Percentiles rank a stretch among this genome's conserved stretches.
Evolutionary conservation across 2,888 invertebrate genomes (phyloP).

Genomic region (Arctia plantaginis): DNA sequence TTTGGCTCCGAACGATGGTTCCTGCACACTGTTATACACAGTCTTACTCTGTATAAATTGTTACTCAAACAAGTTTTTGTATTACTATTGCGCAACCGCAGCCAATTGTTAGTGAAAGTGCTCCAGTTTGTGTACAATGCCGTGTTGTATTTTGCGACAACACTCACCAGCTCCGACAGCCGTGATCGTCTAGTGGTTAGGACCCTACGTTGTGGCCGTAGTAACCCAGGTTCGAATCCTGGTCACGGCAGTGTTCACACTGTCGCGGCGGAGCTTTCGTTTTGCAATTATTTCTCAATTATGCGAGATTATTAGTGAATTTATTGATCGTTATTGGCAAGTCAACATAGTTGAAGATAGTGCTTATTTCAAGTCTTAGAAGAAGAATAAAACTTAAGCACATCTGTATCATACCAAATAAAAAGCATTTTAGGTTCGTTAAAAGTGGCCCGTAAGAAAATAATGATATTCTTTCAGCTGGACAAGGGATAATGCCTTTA

Average conservation of each 20-base stretch:
- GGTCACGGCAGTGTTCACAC: constrained; percentile 86
- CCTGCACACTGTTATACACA: neutral
- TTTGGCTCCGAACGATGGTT: neutral
- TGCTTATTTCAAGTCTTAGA: too few species aligned
- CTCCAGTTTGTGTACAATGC: constrained; percentile 32
- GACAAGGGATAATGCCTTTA: too few species aligned
- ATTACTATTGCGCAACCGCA: constrained; percentile 42
- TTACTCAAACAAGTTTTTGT: constrained; percentile 36
- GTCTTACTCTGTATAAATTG: neutral
- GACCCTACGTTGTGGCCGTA: constrained; percentile 92
- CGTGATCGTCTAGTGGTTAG: constrained; percentile 91
- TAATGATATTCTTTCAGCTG: too few species aligned
- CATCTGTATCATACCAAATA: too few species aligned
- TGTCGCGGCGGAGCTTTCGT: constrained; percentile 47
- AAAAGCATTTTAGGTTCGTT: too few species aligned
- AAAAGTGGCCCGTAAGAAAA: too few species aligned
- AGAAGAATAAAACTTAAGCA: too few species aligned
- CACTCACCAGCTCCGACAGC: constrained; percentile 71
- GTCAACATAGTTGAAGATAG: too few species aligned
- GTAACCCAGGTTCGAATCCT: constrained; percentile 92
- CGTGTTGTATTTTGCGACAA: constrained; percentile 8
- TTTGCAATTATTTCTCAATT: constrained; percentile 1
- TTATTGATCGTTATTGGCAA: too few species aligned
- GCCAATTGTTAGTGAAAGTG: constrained; percentile 49
- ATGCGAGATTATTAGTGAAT: too few species aligned